A percentile compares a stretch with the other conserved stretches of the same genome.
These are phyloP conservation scores for Neria commutata DNA, from an alignment of 2,888 invertebrate species.

Conservation along the genomic window DNA sequence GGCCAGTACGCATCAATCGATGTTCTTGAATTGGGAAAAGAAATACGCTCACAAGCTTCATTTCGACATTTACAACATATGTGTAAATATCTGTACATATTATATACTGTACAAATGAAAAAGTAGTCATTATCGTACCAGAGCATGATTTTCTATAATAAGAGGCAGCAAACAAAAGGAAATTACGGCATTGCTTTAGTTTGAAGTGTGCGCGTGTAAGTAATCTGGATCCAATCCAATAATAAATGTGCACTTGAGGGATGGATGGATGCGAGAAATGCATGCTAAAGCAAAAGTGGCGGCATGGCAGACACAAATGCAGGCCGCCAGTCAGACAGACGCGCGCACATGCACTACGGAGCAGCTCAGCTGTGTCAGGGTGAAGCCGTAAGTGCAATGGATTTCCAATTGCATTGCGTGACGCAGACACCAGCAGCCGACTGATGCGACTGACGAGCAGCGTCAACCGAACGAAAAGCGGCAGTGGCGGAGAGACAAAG, in stretches of 20 bases:
- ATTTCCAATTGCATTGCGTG: neutral
- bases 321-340: neutral
- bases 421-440: neutral
- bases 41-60: no score
- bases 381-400: neutral
- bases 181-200: neutral
- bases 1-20: neutral
- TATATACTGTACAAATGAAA: no score
- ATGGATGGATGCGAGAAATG: constrained; percentile 17
- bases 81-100: no score
- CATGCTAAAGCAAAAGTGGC: constrained; percentile 16
- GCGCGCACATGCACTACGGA: neutral
- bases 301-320: constrained; percentile 15
- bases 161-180: neutral
- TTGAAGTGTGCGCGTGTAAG: neutral
- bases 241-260: constrained; percentile 43
- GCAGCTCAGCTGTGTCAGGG: constrained; percentile 9
- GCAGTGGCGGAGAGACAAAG: neutral
- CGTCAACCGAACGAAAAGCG: constrained; percentile 5
- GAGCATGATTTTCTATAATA: neutral
- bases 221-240: constrained; percentile 39
- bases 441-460: neutral
- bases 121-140: no score
- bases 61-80: no score
- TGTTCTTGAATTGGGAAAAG: no score